phyloP scores from a whole-genome alignment of 2,888 invertebrate genomes.

The Limulus polyphemus region DNA sequence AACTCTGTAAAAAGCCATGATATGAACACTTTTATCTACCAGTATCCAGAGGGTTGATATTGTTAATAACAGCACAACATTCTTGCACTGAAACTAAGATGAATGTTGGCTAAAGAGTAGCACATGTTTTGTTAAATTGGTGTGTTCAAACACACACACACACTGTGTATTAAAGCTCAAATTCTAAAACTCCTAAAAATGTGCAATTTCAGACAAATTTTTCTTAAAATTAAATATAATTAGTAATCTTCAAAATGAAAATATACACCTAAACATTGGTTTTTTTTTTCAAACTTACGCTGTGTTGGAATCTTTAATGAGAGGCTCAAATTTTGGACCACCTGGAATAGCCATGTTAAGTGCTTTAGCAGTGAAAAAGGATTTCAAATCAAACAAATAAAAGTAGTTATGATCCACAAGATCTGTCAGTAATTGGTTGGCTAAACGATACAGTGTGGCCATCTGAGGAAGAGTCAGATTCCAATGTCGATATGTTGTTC shows the following conservation, averaged over 20 bases:
- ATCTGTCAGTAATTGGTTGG: slow-evolving; percentile 94
- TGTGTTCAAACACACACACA: no score
- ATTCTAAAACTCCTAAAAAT: no score
- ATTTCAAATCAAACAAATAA: slow-evolving; percentile 96
- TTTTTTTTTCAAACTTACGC: slow-evolving; percentile 51
- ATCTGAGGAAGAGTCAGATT: slow-evolving; percentile 89
- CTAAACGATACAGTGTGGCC: slow-evolving; percentile 93
- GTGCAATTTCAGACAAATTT: no score
- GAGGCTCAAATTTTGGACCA: slow-evolving; percentile 97
- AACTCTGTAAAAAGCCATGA: no score
- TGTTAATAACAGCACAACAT: no score
- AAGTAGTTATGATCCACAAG: slow-evolving; percentile 97
- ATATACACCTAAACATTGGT: slow-evolving; percentile 6
- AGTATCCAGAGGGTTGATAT: no score
- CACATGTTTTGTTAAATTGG: no score
- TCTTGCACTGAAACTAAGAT: no score
- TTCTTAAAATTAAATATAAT: no score
- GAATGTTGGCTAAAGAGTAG: no score
- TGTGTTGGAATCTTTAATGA: slow-evolving; percentile 93
- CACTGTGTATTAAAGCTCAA: no score
- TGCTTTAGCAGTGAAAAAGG: slow-evolving; percentile 99
- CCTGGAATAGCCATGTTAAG: slow-evolving; percentile 99
- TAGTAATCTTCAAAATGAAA: background rate
- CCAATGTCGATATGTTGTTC: slow-evolving; percentile 93
- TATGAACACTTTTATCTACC: no score